Percentiles rank a stretch among this genome's conserved stretches.
phyloP scores from a whole-genome alignment of 2,888 invertebrate genomes.

The Acronicta psi region DNA sequence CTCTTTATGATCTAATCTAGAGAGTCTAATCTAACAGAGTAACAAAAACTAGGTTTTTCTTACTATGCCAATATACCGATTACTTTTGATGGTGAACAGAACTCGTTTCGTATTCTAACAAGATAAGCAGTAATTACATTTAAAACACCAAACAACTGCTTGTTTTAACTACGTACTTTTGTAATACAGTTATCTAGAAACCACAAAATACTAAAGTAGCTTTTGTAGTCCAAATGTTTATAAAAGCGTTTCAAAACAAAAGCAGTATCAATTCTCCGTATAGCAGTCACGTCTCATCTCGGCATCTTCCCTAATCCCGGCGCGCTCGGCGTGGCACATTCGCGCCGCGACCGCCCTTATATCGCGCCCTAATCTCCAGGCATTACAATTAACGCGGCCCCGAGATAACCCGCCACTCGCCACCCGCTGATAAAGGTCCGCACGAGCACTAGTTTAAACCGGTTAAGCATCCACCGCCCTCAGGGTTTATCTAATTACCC shows the following conservation, averaged over 20 bases:
- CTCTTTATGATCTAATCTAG: too few species aligned
- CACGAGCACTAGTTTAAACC: conserved; percentile 84
- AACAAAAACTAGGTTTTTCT: too few species aligned
- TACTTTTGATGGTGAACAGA: too few species aligned
- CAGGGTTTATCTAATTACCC: conserved; percentile 88
- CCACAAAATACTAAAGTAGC: background rate
- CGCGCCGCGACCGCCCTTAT: conserved; percentile 70
- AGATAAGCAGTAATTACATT: background rate
- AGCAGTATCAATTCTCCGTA: conserved; percentile 50
- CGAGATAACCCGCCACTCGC: conserved; percentile 87
- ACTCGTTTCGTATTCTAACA: background rate
- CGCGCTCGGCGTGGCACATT: conserved; percentile 59
- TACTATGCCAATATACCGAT: too few species aligned
- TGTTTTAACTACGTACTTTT: too few species aligned
- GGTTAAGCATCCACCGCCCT: conserved; percentile 86
- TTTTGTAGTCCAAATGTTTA: conserved; percentile 8
- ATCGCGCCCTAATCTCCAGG: conserved; percentile 84
- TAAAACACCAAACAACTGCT: too few species aligned
- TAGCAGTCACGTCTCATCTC: conserved; percentile 61
- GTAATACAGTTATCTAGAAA: background rate
- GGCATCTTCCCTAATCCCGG: conserved; percentile 69
- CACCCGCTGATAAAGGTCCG: conserved; percentile 87
- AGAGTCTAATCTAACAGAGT: too few species aligned
- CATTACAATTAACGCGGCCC: conserved; percentile 88
- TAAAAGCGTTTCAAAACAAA: conserved; percentile 29